Base-by-base conservation (phyloP, 2,888 invertebrate genomes). In the Bellardia pandia region DNA sequence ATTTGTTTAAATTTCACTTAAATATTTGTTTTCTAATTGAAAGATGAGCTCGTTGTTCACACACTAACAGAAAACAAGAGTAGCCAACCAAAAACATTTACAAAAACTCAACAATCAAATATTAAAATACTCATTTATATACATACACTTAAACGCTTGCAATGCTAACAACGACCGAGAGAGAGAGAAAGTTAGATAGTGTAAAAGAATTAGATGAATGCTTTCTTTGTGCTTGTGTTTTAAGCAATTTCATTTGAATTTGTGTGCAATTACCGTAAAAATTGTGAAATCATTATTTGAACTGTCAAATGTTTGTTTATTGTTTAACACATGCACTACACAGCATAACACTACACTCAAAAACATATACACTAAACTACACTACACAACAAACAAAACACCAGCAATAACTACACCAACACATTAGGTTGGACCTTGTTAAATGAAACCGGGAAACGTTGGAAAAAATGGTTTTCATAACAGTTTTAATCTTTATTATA, bases 271-370 rank as follows among this genome's bases (percentile, higher is more conserved):
- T 86, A 83, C 66, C 79, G 78, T 82, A 48, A 79, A 60, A 86
- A 79, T 83, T 83, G 78, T 75, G 68, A 82, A 86, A 83, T 79
- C 86, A 83, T 86, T 83, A 82, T 83, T 86, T 81, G 71, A 86
- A 79, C 82, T 78, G 82, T 62, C 82, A 79, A 79, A 83, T 79
- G 86, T 83, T 79, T 86, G 82, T 77, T 72, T 75, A 62, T 78
- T 78, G 78, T 78, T 78, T 68, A 85, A 69, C 68, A 56, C 75
- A 85, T 64, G 62, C 53, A 64, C 69, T 4, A 37, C 37, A 75
- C 30, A 40, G 16, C 51, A 66, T 45, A 72, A 51, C 56, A 77
- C 51, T 62, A 37, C 13, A 77, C 56, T 45, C 45, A 13, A 42
- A 69, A 42, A 66, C 23, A 23, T 23, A 23, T 1, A 23, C 23